Base-by-base conservation (phyloP, 2,797 vertebrate genomes). In the Onychomys arenicola region DNA sequence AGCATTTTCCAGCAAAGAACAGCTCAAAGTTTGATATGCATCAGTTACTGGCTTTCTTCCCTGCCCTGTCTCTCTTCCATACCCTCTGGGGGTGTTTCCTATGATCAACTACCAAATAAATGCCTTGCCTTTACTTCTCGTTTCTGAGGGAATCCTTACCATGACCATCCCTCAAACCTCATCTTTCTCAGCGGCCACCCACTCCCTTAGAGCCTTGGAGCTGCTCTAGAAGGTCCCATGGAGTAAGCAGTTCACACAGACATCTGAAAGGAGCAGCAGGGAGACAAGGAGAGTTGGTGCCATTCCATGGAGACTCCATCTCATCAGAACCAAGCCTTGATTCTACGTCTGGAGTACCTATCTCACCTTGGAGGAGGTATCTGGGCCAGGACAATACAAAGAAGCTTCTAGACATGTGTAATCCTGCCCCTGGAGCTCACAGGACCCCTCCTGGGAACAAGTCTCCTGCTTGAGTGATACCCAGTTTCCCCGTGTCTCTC, bases 21-120 rank as follows among this genome's bases (percentile, higher is more conserved):
- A 83, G 40, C 55, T 40, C 59, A 61, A 3, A 25, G 71, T 65
- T 86, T 80, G 37, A 77, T 88, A 84, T 0, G 57, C 11, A 78
- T 46, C 29, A 14, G 21, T 84, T 55, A 73, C 17, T 52, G 71
- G 13, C 29, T 90, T 88, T 61, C 71, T 85, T 80, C 40, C 59
- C 43, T 17, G 52, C 32, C n/a, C 76, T 80, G 27, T n/a, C 67
- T 83, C n/a, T 59, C 52, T 77, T 69, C 46, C 40, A 34, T 6
- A 37, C 49, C 52, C 71, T 63, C 75, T 23, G 11, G 21, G 37
- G 9, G 2, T 46, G 8, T 55, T 92, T 93, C 7, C 67, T 83
- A n/a, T 49, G 34, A 67, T 93, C 69, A 57, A 16, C 61, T 90
- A 75, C 49, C 81, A 78, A 84, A 92, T 76, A 73, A 89, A 94